Percentiles rank a stretch among this genome's conserved stretches.
Evolutionary conservation across 2,888 invertebrate species (phyloP).

Genomic region (Nymphalis c-album): DNA sequence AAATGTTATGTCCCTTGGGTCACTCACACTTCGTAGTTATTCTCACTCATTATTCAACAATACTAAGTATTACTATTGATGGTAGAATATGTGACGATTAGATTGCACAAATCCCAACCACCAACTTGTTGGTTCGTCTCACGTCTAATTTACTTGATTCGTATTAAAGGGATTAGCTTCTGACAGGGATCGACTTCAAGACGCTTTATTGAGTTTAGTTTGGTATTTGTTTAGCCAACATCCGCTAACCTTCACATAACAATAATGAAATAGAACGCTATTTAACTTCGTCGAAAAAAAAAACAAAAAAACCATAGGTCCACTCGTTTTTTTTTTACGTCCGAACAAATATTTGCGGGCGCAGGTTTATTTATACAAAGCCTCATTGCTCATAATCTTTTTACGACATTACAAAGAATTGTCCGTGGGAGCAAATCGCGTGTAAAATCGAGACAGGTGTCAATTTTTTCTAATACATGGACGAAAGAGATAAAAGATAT

Average conservation of each 20-base stretch:
- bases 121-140: too few relatives aligned
- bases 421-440: slow-evolving; percentile 44
- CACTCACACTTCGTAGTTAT: too few relatives aligned
- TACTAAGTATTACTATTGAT: too few relatives aligned
- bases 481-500: slow-evolving; percentile 41
- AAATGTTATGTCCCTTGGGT: too few relatives aligned
- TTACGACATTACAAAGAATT: slow-evolving; percentile 38
- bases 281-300: slow-evolving; percentile 6
- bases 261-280: slow-evolving; percentile 8
- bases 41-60: too few relatives aligned
- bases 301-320: neutral
- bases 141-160: neutral
- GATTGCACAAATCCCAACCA: too few relatives aligned
- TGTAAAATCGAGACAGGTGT: slow-evolving; percentile 47
- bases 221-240: slow-evolving; percentile 3
- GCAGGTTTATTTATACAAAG: slow-evolving; percentile 40
- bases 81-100: too few relatives aligned
- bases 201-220: neutral
- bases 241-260: slow-evolving; percentile 8
- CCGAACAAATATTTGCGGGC: slow-evolving; percentile 36
- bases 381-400: slow-evolving; percentile 40
- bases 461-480: slow-evolving; percentile 47
- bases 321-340: slow-evolving; percentile 1
- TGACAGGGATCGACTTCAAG: neutral
- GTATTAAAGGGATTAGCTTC: neutral